Base-by-base conservation (phyloP, 1,140 invertebrate genomes). In the Camponotus pennsylvanicus region DNA sequence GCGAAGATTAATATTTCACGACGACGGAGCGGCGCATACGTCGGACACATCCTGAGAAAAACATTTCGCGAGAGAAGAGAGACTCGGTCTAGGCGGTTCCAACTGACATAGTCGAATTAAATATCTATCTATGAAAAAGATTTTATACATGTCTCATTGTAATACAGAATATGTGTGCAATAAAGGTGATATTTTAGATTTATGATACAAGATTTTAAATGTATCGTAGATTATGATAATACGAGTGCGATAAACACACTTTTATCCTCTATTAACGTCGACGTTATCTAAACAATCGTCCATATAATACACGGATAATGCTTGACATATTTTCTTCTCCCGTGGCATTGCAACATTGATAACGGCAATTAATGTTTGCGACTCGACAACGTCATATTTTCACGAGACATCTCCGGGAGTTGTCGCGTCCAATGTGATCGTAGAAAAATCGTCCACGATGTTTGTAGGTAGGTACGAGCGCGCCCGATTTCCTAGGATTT, bases 1-100 rank as follows among this genome's bases (percentile, higher is more conserved):
- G 32, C n/a, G 84, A 40, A 42, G 88, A 89, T 87, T 87, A 90
- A 90, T 90, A 90, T 87, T 90, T 89, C 61, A 90, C 61, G 67
- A 27, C n/a, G 52, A 52, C 78, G 70, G 55, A 52, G 27, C 75
- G 67, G 49, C 73, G 73, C 63, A 55, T 59, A 85, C 82, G 61
- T 83, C 71, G 55, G 76, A 85, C 59, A 59, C 61, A 61, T 88
- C 55, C 69, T 78, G 82, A 76, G 87, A 88, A 76, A 80, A 88
- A 89, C 87, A 86, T 88, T 89, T 86, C 49, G 70, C 69, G 27
- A 89, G 88, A 89, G 71, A 27, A n/a, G 57, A 85, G 57, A 63
- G 55, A 59, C 59, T 55, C 76, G 77, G 42, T 61, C 75, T 86
- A 55, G 34, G 55, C 55, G 80, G 80, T 76, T 89, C 40, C 32